These are phyloP conservation scores for Psophia crepitans DNA, from an alignment of 2,113 vertebrate genomes.

Conservation along the genomic window DNA sequence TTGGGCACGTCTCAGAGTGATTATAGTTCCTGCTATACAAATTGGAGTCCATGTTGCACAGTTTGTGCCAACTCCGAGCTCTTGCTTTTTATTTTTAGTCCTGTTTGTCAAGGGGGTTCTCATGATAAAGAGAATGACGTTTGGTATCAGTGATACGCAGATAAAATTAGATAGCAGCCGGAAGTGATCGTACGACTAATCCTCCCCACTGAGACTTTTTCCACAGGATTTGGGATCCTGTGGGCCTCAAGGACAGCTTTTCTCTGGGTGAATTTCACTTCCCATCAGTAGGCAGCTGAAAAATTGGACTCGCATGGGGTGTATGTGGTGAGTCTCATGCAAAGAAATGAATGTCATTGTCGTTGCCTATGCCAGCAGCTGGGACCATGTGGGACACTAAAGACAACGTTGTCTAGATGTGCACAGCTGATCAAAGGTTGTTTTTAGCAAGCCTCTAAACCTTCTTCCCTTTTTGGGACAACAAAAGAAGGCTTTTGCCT, in stretches of 20 bases:
- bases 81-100: constrained; percentile 62
- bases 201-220: background rate
- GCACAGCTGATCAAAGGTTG: background rate
- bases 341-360: constrained; percentile 30
- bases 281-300: constrained; percentile 1
- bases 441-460: constrained; percentile 31
- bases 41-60: constrained; percentile 55
- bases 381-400: constrained; percentile 13
- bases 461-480: constrained; percentile 19
- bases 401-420: constrained; percentile 7
- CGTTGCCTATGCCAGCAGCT: constrained; percentile 22
- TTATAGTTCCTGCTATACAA: constrained; percentile 70
- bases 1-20: constrained; percentile 63
- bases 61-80: constrained; percentile 15
- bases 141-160: background rate
- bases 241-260: constrained; percentile 2
- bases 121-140: constrained; percentile 41
- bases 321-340: background rate
- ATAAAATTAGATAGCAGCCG: constrained; percentile 33
- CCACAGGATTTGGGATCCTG: background rate
- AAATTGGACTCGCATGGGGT: background rate
- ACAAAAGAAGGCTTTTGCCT: background rate
- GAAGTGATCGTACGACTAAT: constrained; percentile 6
- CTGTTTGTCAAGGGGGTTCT: constrained; percentile 37
- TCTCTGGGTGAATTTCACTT: constrained; percentile 1